Evolutionary conservation across 2,888 invertebrate species (phyloP).

Genomic region (Molanna angustata): DNA sequence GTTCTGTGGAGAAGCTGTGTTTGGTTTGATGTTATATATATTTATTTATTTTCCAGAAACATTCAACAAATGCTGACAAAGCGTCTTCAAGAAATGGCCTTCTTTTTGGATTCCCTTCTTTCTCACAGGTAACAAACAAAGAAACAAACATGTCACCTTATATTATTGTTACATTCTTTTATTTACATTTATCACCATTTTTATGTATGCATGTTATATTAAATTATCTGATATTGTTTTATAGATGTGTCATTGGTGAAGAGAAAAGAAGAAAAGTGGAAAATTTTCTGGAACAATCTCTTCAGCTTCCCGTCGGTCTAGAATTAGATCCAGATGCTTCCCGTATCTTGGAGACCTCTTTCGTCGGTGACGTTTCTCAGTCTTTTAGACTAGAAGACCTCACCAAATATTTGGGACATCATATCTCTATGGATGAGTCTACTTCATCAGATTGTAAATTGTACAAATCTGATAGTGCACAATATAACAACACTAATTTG

Average conservation of each 20-base stretch:
- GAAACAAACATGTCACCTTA: neutral
- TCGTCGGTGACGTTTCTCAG: conserved; percentile 49
- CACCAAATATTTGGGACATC: conserved; percentile 52
- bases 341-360: conserved; percentile 43
- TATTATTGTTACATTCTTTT: neutral
- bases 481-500: no score
- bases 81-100: conserved; percentile 63
- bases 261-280: conserved; percentile 52
- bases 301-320: conserved; percentile 50
- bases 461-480: no score
- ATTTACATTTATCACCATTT: no score
- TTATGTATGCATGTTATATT: conserved; percentile 35
- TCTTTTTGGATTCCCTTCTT: conserved; percentile 62
- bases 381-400: conserved; percentile 49
- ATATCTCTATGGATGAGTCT: conserved; percentile 38
- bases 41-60: conserved; percentile 42
- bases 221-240: no score
- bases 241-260: conserved; percentile 51
- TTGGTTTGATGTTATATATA: neutral
- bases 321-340: conserved; percentile 51
- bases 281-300: conserved; percentile 51
- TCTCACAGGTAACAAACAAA: conserved; percentile 54
- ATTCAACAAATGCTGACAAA: conserved; percentile 55
- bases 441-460: neutral
- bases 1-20: neutral